Conservation (phyloP, 2,888 invertebrate species). For the Stenurella melanura region DNA sequence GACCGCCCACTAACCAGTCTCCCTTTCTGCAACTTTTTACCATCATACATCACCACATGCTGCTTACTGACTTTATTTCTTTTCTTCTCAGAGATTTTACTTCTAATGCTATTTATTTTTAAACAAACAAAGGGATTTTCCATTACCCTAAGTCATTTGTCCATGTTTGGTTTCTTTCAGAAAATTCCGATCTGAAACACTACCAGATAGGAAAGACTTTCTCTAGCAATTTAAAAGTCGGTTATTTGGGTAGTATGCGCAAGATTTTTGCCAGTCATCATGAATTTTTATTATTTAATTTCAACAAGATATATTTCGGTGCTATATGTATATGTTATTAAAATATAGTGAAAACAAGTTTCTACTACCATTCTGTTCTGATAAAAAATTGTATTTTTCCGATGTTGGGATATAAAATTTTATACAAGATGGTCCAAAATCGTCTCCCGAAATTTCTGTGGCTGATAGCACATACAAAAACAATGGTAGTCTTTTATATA, state of each 20-base stretch:
- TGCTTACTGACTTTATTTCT: constrained; percentile 55
- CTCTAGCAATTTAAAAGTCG: neutral
- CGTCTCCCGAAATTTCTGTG: too few species aligned
- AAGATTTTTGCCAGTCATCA: too few species aligned
- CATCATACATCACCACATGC: constrained; percentile 61
- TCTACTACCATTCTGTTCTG: too few species aligned
- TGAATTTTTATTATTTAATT: too few species aligned
- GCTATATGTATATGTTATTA: too few species aligned
- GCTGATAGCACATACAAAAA: too few species aligned
- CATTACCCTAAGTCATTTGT: constrained; percentile 54
- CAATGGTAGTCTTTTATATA: too few species aligned
- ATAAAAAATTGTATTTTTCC: too few species aligned
- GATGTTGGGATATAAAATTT: too few species aligned
- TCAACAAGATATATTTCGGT: too few species aligned
- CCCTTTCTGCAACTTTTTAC: constrained; percentile 58
- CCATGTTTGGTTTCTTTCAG: constrained; percentile 46
- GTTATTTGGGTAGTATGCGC: neutral
- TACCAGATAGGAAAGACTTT: neutral
- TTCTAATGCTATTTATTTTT: constrained; percentile 57
- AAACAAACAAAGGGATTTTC: constrained; percentile 58
- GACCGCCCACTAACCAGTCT: constrained; percentile 56
- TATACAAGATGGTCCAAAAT: too few species aligned
- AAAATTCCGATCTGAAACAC: constrained; percentile 18
- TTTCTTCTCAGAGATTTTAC: constrained; percentile 45
- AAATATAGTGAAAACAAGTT: too few species aligned